Evolutionary conservation across 1,140 invertebrate species (phyloP).

Genomic region (Zaprionus vittiger): DNA sequence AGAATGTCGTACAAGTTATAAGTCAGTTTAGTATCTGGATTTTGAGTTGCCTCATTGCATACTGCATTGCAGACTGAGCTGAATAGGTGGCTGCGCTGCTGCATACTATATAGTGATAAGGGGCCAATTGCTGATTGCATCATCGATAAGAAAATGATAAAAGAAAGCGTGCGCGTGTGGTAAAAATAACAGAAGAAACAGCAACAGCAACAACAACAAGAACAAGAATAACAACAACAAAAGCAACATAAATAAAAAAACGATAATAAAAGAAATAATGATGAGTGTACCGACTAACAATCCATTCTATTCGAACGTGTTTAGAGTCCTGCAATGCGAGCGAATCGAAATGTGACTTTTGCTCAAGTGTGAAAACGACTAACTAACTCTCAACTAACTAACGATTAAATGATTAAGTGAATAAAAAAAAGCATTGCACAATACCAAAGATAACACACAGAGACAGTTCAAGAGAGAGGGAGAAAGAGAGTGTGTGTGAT

Average conservation of each 20-base stretch:
- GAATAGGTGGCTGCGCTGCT: neutral
- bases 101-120: conserved; percentile 41
- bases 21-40: neutral
- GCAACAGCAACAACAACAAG: conserved; percentile 3
- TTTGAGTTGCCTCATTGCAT: neutral
- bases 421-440: conserved; percentile 15
- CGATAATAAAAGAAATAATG: conserved; percentile 4
- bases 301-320: conserved; percentile 3
- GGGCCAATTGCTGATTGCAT: conserved; percentile 44
- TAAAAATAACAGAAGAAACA: conserved; percentile 18
- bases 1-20: neutral
- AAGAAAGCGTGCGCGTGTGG: conserved; percentile 26
- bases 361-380: conserved; percentile 31
- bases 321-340: conserved; percentile 18
- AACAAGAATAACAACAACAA: conserved; percentile 19
- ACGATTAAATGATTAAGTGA: conserved; percentile 16
- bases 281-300: conserved; percentile 30
- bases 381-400: conserved; percentile 20
- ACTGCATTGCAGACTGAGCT: conserved; percentile 3
- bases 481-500: neutral
- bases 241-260: conserved; percentile 17
- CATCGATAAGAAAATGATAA: conserved; percentile 49
- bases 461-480: conserved; percentile 7
- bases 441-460: conserved; percentile 31
- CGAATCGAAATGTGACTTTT: conserved; percentile 26